These are phyloP conservation scores for Todiramphus chloris DNA, from an alignment of 2,113 vertebrate species.

Conservation along the genomic window DNA sequence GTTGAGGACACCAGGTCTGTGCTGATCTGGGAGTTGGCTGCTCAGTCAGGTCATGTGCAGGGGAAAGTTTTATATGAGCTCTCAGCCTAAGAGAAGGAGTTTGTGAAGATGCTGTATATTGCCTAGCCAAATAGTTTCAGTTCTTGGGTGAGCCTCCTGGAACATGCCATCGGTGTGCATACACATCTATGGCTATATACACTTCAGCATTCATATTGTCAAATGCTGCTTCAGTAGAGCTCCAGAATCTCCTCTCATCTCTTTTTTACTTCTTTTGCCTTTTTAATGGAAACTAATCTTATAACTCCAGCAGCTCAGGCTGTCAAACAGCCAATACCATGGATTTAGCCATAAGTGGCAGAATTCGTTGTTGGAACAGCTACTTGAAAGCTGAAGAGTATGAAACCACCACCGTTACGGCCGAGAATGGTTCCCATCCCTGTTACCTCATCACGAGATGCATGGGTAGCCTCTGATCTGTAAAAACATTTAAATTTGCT, in stretches of 20 bases:
- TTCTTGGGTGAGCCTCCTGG: neutral
- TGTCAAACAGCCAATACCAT: neutral
- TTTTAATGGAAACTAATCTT: neutral
- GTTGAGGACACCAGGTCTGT: neutral
- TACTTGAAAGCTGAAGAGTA: neutral
- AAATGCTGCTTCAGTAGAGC: neutral
- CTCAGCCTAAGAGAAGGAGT: neutral
- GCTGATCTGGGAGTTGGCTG: neutral
- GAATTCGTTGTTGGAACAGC: neutral
- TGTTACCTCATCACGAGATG: neutral
- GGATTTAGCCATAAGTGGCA: fast-evolving
- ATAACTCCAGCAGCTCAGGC: neutral
- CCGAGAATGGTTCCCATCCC: neutral
- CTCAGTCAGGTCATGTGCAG: fast-evolving
- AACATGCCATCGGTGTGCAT: neutral
- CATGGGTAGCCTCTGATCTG: neutral
- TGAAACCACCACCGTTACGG: neutral
- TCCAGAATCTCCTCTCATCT: neutral
- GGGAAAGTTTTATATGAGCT: neutral
- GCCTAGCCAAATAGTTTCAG: neutral
- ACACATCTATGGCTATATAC: neutral
- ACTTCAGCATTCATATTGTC: neutral
- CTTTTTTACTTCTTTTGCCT: neutral
- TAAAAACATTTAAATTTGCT: neutral
- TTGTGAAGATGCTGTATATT: neutral